These are phyloP conservation scores for Periplaneta americana DNA, from an alignment of 1,140 invertebrate genomes.

Conservation along the genomic window DNA sequence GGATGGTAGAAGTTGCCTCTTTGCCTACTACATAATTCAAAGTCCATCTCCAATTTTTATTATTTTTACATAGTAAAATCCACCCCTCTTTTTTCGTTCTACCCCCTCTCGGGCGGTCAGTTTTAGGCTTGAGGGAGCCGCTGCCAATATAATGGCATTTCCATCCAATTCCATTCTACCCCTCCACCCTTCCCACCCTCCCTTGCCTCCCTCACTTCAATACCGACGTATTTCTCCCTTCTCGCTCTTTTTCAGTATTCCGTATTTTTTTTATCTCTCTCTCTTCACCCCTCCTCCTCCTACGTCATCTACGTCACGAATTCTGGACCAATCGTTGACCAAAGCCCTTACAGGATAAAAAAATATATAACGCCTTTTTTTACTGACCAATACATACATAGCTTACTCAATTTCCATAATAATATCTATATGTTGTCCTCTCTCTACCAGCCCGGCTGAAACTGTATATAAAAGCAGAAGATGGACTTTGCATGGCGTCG, in stretches of 20 bases:
- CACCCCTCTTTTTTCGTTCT: conserved; percentile 5
- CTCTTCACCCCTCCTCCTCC: neutral
- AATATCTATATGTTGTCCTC: neutral
- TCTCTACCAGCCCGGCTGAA: neutral
- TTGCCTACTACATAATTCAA: conserved; percentile 12
- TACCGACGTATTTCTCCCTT: neutral
- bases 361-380: neutral
- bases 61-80: conserved; percentile 12
- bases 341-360: neutral
- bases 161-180: conserved; percentile 36
- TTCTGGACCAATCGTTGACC: conserved; percentile 11
- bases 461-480: neutral
- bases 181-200: conserved; percentile 21
- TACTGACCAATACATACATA: neutral
- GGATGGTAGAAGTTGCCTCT: neutral
- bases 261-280: neutral
- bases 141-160: conserved; percentile 41
- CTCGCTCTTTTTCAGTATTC: neutral
- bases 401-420: neutral
- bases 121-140: conserved; percentile 23
- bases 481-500: neutral
- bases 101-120: conserved; percentile 6
- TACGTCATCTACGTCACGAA: conserved; percentile 3
- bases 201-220: conserved; percentile 4
- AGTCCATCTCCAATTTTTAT: conserved; percentile 8